A percentile compares a stretch with the other conserved stretches of the same genome.
These are phyloP conservation scores for Drosophila barbarae DNA, from an alignment of 2,888 invertebrate genomes.

Conservation along the genomic window DNA sequence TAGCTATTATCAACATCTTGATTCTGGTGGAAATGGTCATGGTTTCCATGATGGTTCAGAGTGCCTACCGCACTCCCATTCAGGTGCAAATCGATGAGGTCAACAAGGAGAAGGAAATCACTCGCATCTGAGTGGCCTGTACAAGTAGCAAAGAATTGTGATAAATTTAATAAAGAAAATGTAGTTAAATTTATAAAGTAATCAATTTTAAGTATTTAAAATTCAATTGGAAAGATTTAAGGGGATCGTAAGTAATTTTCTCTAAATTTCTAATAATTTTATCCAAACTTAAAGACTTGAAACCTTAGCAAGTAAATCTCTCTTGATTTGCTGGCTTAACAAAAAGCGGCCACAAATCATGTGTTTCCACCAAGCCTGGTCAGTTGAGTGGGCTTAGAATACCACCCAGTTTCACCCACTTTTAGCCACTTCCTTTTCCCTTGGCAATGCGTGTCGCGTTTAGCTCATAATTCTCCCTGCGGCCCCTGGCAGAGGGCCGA, in stretches of 20 bases:
- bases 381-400: slow-evolving; percentile 1
- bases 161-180: slow-evolving; percentile 62
- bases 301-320: slow-evolving; percentile 40
- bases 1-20: slow-evolving; percentile 77
- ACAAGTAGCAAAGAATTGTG: slow-evolving; percentile 59
- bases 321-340: slow-evolving; percentile 53
- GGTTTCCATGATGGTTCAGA: slow-evolving; percentile 76
- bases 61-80: slow-evolving; percentile 74
- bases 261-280: not conserved
- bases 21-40: slow-evolving; percentile 77
- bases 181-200: slow-evolving; percentile 32
- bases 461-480: slow-evolving; percentile 65
- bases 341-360: slow-evolving; percentile 60
- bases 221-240: not conserved
- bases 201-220: not conserved
- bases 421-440: not conserved
- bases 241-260: not conserved
- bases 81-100: slow-evolving; percentile 61
- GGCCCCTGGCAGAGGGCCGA: slow-evolving; percentile 31
- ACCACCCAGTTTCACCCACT: slow-evolving; percentile 3
- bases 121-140: slow-evolving; percentile 27
- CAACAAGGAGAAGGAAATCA: slow-evolving; percentile 38
- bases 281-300: slow-evolving; percentile 21
- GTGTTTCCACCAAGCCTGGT: slow-evolving; percentile 13
- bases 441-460: slow-evolving; percentile 62